A percentile compares a stretch with the other conserved stretches of the same genome.
Evolutionary conservation across 2,797 vertebrate genomes (phyloP).

Genomic region (Anomalospiza imberbis): DNA sequence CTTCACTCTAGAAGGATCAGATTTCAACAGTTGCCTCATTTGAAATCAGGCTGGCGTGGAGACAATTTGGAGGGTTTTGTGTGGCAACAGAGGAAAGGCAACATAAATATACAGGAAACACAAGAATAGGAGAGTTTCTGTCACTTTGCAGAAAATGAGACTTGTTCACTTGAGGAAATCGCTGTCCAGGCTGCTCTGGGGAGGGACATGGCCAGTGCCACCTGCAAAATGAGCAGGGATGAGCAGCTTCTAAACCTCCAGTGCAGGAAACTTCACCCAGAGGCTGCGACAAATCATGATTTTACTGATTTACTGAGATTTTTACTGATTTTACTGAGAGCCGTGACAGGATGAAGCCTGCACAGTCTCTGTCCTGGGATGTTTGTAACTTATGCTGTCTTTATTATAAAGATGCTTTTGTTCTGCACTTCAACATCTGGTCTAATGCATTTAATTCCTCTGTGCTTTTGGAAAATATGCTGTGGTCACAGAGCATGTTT

Average conservation of each 20-base stretch:
- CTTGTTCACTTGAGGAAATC: not conserved
- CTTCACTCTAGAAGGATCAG: not conserved
- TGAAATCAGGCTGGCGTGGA: conserved; percentile 20
- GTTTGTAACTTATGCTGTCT: not conserved
- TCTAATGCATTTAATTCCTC: conserved; percentile 37
- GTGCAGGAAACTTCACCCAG: not conserved
- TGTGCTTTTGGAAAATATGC: conserved; percentile 61
- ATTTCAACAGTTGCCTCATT: conserved; percentile 54
- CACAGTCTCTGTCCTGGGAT: not conserved
- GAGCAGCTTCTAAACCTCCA: not conserved
- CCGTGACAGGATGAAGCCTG: not conserved
- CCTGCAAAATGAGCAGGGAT: not conserved
- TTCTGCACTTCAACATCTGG: conserved; percentile 57
- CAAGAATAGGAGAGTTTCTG: not conserved
- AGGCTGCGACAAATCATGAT: not conserved
- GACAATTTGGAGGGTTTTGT: conserved; percentile 41
- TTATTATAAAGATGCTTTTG: conserved; percentile 36
- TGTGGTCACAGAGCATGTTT: conserved; percentile 49
- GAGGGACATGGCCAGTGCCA: not conserved
- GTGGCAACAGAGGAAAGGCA: conserved; percentile 21
- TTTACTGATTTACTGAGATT: not conserved
- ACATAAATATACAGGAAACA: conserved; percentile 15
- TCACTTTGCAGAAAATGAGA: not conserved
- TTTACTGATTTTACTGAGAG: not conserved
- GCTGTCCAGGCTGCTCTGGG: not conserved